Evolutionary conservation across 2,888 invertebrate species (phyloP).

Genomic region (Diarsia brunnea): DNA sequence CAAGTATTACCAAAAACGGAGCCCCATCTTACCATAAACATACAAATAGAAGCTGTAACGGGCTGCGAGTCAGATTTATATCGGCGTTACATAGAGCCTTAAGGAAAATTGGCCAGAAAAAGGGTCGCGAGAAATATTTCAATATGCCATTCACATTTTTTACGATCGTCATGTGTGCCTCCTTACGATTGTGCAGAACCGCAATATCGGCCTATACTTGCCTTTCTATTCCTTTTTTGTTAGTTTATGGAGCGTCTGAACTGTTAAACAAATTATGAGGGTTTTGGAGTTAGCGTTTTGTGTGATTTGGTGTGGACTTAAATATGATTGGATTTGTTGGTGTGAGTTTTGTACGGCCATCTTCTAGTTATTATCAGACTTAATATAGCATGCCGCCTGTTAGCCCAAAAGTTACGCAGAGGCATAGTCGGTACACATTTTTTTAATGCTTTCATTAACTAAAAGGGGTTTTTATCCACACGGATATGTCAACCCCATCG

Average conservation of each 20-base stretch:
- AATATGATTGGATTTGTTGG: conserved; percentile 9
- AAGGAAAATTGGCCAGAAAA: conserved; percentile 84
- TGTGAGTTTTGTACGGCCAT: background rate
- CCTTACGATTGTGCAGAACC: conserved; percentile 84
- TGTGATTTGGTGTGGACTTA: background rate
- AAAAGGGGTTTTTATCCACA: no score
- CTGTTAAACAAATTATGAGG: conserved; percentile 68
- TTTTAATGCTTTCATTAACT: no score
- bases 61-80: conserved; percentile 84
- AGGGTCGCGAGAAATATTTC: conserved; percentile 89
- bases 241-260: conserved; percentile 75
- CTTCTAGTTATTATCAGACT: background rate
- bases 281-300: conserved; percentile 41
- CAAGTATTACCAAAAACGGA: conserved; percentile 57
- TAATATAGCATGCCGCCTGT: background rate
- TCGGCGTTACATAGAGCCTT: conserved; percentile 80
- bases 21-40: conserved; percentile 70
- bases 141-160: conserved; percentile 89
- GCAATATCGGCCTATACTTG: conserved; percentile 83
- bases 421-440: background rate
- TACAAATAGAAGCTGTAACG: conserved; percentile 76
- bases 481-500: no score
- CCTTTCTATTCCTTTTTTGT: conserved; percentile 76
- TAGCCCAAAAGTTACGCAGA: no score
- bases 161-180: conserved; percentile 87